phyloP scores from a whole-genome alignment of 2,113 vertebrate species.

The Syngnathus typhle region DNA sequence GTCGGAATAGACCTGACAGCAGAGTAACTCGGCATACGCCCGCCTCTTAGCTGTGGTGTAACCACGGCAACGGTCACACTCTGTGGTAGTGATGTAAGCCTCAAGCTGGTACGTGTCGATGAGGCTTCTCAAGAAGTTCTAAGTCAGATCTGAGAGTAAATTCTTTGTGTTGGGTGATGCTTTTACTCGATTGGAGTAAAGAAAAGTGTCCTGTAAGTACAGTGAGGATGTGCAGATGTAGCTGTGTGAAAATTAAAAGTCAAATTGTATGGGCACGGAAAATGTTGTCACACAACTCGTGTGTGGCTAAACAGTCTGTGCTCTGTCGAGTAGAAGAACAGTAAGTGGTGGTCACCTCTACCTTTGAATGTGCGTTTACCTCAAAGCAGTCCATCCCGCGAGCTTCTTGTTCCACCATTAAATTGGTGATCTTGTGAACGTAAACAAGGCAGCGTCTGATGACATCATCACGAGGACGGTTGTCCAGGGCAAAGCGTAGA shows the following conservation, averaged over 20 bases:
- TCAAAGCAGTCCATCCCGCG: neutral
- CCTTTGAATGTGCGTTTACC: neutral
- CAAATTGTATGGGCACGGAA: no score
- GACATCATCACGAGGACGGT: slow-evolving; percentile 30
- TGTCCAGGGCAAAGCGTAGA: slow-evolving; percentile 63
- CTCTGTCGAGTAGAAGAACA: no score
- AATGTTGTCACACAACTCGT: no score
- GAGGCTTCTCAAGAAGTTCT: slow-evolving; percentile 63
- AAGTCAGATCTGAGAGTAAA: slow-evolving; percentile 60
- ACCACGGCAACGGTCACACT: slow-evolving; percentile 52
- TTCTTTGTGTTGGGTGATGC: slow-evolving; percentile 7
- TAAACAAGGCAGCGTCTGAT: slow-evolving; percentile 67
- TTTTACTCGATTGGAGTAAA: neutral
- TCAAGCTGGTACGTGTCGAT: slow-evolving; percentile 51
- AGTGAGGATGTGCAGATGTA: neutral
- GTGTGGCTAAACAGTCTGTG: no score
- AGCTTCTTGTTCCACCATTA: slow-evolving; percentile 18
- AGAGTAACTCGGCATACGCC: slow-evolving; percentile 57
- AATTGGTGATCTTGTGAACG: slow-evolving; percentile 60
- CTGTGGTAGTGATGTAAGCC: slow-evolving; percentile 62
- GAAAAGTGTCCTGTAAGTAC: slow-evolving; percentile 18
- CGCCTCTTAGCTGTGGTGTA: slow-evolving; percentile 59
- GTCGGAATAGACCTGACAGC: slow-evolving; percentile 67
- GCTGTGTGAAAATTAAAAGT: no score
- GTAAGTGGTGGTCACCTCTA: no score